Percentiles rank a stretch among this genome's conserved stretches.
Conservation (phyloP, 1,140 invertebrate genomes). For the Brachionus plicatilis region DNA sequence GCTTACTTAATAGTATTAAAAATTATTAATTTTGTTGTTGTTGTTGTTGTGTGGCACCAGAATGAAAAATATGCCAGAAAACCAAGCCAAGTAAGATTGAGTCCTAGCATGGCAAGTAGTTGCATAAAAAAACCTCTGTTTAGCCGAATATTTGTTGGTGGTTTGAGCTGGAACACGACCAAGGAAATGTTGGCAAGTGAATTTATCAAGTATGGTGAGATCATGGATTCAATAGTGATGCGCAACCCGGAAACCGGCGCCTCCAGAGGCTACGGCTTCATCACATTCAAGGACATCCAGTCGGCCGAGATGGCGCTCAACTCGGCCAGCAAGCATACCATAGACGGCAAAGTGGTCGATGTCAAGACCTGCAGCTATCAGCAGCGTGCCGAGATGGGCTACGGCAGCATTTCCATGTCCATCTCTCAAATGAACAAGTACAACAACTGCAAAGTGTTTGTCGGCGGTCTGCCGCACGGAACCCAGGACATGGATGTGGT, state of each 20-base stretch:
- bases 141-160: conserved; percentile 89
- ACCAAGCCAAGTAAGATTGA: conserved; percentile 7
- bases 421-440: not conserved
- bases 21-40: not conserved
- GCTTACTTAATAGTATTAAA: not conserved
- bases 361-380: conserved; percentile 6
- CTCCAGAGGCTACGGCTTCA: conserved; percentile 90
- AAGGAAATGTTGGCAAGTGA: conserved; percentile 59
- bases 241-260: conserved; percentile 92
- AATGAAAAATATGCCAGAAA: conserved; percentile 19
- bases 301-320: conserved; percentile 13
- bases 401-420: not conserved
- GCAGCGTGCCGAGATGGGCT: not conserved
- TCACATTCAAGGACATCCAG: conserved; percentile 76
- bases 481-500: conserved; percentile 60
- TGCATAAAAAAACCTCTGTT: not conserved
- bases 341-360: conserved; percentile 18
- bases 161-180: conserved; percentile 90
- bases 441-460: conserved; percentile 74
- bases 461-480: conserved; percentile 61
- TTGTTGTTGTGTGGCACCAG: not conserved
- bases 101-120: not conserved
- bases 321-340: not conserved
- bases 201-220: not conserved
- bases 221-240: conserved; percentile 94